These are phyloP conservation scores for Aspidiotus rigidus DNA, from an alignment of 2,888 invertebrate genomes.

Conservation along the genomic window DNA sequence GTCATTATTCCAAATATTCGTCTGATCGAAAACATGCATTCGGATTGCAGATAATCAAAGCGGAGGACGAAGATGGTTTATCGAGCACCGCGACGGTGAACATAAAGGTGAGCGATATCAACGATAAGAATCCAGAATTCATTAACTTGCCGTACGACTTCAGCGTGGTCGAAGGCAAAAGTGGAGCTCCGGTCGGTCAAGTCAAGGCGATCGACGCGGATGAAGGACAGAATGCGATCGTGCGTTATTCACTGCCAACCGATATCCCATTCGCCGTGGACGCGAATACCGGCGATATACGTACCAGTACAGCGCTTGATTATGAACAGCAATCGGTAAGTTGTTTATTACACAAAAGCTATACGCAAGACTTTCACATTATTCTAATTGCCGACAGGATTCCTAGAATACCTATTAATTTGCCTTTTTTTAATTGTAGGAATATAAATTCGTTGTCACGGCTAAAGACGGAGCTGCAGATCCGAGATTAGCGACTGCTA, in stretches of 20 bases:
- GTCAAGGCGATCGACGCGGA: conserved; percentile 79
- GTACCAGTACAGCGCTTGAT: conserved; percentile 63
- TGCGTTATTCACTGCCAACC: conserved; percentile 68
- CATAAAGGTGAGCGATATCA: conserved; percentile 81
- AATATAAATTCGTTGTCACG: conserved; percentile 74
- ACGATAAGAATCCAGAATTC: conserved; percentile 85
- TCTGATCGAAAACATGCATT: background rate
- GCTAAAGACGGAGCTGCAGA: conserved; percentile 81
- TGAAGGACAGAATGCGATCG: conserved; percentile 71
- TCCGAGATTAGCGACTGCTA: conserved; percentile 74
- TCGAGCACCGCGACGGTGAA: conserved; percentile 75
- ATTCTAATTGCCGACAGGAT: no score
- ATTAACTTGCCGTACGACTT: conserved; percentile 71
- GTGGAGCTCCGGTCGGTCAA: conserved; percentile 55
- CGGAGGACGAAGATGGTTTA: conserved; percentile 75
- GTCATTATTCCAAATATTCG: background rate
- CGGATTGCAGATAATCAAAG: conserved; percentile 60
- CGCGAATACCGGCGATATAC: conserved; percentile 66
- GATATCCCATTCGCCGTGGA: conserved; percentile 73
- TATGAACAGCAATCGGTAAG: conserved; percentile 69
- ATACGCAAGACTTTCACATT: no score
- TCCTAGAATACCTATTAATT: background rate
- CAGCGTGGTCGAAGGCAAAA: conserved; percentile 64
- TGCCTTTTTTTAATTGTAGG: conserved; percentile 45
- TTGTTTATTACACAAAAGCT: conserved; percentile 11